Conservation (phyloP, 2,888 invertebrate genomes). For the Frankliniella intonsa region DNA sequence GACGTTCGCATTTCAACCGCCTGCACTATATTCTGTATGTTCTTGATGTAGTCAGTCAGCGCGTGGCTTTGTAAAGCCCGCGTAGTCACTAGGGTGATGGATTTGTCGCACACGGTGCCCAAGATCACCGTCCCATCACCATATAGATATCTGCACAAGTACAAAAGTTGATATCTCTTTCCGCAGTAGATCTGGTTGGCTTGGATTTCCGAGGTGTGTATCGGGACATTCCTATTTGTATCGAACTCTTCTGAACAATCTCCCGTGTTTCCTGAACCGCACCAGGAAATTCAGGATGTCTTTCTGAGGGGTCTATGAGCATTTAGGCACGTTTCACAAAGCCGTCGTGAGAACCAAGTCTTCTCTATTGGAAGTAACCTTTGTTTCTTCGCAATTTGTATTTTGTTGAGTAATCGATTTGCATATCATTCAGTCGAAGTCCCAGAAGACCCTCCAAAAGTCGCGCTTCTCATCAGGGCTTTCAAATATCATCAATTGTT, state of each 20-base stretch:
- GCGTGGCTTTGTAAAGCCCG: slow-evolving; percentile 10
- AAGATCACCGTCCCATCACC: background rate
- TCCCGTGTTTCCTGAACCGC: too few relatives aligned
- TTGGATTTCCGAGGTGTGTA: too few relatives aligned
- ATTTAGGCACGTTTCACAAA: too few relatives aligned
- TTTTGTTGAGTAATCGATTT: slow-evolving; percentile 14
- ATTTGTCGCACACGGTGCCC: background rate
- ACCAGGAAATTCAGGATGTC: too few relatives aligned
- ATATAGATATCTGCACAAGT: slow-evolving; percentile 20
- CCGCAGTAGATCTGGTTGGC: background rate
- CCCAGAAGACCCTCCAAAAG: slow-evolving; percentile 7
- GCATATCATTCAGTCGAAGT: slow-evolving; percentile 7
- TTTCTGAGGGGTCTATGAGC: too few relatives aligned
- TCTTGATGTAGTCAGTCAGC: background rate
- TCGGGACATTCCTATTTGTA: too few relatives aligned
- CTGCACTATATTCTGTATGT: slow-evolving; percentile 9
- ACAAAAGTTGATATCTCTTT: slow-evolving; percentile 22
- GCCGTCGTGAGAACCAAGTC: too few relatives aligned
- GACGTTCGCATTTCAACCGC: background rate
- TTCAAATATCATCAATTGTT: background rate
- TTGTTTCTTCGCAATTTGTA: slow-evolving; percentile 25
- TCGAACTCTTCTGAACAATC: too few relatives aligned
- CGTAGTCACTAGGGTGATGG: slow-evolving; percentile 21
- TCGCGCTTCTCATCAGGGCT: slow-evolving; percentile 4
- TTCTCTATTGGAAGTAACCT: background rate